phyloP scores from a whole-genome alignment of 2,113 vertebrate genomes.

The Todiramphus chloris region DNA sequence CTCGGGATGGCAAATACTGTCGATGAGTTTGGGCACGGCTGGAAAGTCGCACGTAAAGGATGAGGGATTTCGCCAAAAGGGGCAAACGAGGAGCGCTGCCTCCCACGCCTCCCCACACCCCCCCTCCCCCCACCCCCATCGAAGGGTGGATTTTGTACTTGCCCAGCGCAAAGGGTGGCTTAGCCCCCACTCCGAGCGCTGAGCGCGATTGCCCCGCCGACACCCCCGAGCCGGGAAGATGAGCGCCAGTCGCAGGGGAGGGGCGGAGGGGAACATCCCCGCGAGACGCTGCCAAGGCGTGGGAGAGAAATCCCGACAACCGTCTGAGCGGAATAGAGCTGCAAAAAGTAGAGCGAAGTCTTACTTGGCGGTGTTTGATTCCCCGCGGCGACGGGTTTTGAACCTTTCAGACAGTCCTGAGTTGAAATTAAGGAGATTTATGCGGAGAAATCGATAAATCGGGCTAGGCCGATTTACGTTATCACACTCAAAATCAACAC shows the following conservation, averaged over 20 bases:
- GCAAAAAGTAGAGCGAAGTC: background rate
- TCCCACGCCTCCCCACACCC: too few relatives aligned
- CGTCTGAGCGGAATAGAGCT: background rate
- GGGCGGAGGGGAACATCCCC: background rate
- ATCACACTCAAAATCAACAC: background rate
- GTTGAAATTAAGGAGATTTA: background rate
- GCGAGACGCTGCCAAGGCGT: rapidly evolving
- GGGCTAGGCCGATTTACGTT: background rate
- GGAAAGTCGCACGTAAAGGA: background rate
- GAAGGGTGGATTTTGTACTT: background rate
- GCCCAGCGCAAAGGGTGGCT: background rate
- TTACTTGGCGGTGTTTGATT: background rate
- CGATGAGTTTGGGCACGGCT: background rate
- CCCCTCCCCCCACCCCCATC: too few relatives aligned
- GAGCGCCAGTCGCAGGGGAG: background rate
- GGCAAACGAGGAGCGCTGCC: background rate
- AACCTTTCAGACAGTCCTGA: background rate
- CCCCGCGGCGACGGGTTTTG: background rate
- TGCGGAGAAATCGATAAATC: background rate
- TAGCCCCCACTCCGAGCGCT: too few relatives aligned
- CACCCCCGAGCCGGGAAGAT: too few relatives aligned
- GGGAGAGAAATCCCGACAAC: background rate
- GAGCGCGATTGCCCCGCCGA: background rate
- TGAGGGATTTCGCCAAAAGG: background rate
- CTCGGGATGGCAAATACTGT: background rate